Conservation (phyloP, 2,888 invertebrate genomes). For the Eubasilissa splendida region DNA sequence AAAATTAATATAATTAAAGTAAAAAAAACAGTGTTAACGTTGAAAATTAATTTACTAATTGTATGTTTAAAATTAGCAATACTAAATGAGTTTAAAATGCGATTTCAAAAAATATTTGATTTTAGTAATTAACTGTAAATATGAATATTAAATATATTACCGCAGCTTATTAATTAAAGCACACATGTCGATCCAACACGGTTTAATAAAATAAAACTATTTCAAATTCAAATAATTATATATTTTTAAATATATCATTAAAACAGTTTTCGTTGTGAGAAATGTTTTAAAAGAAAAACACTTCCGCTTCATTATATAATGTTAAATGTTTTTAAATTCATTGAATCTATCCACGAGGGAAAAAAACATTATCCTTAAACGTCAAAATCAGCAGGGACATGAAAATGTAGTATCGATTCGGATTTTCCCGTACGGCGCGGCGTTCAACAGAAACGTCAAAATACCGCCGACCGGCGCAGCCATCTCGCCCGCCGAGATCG, state of each 20-base stretch:
- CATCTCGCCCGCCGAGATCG: constrained; percentile 4
- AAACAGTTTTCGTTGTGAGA: neutral
- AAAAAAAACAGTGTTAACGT: no score
- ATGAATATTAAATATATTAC: no score
- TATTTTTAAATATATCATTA: neutral
- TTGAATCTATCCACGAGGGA: neutral
- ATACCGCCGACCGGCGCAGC: neutral
- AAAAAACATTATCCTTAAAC: constrained; percentile 6
- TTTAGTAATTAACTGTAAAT: no score
- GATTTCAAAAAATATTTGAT: no score
- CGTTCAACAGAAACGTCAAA: constrained; percentile 35
- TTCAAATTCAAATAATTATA: neutral
- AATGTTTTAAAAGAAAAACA: neutral
- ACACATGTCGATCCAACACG: no score
- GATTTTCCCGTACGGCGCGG: neutral
- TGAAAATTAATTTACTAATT: no score
- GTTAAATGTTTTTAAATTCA: neutral
- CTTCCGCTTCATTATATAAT: neutral
- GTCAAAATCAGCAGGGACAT: constrained; percentile 34
- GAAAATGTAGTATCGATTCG: constrained; percentile 29
- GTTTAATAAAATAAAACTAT: no score
- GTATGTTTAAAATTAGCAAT: no score
- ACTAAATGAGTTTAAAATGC: no score
- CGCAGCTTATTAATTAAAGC: no score
- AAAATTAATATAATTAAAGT: no score